A percentile compares a stretch with the other conserved stretches of the same genome.
These are phyloP conservation scores for Diadema setosum DNA, from an alignment of 35 echinoderm and acorn worm genomes.

Conservation along the genomic window DNA sequence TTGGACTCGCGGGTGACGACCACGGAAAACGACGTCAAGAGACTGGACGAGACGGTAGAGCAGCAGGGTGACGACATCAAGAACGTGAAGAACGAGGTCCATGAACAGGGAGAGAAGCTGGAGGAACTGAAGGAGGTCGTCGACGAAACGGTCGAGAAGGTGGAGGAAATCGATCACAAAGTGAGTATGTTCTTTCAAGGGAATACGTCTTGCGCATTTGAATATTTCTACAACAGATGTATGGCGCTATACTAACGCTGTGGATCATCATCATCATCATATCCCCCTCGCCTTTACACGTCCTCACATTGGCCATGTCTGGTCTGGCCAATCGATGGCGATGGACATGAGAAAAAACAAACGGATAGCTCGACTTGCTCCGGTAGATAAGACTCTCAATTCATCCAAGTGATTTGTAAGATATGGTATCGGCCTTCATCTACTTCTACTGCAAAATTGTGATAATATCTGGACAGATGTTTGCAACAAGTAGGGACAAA, in stretches of 20 bases:
- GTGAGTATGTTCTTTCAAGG: not conserved
- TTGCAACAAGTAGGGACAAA: too few relatives aligned
- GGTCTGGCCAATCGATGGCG: too few relatives aligned
- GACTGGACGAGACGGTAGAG: constrained; percentile 60
- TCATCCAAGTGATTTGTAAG: too few relatives aligned
- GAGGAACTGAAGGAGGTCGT: constrained; percentile 82
- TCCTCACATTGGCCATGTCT: not conserved
- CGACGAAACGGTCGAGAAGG: constrained; percentile 76
- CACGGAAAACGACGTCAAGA: constrained; percentile 48
- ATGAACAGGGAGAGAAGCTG: constrained; percentile 67
- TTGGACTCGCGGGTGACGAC: constrained; percentile 67
- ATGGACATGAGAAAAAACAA: too few relatives aligned
- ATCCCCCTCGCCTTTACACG: not conserved
- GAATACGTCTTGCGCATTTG: not conserved
- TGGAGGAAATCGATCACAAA: constrained; percentile 95
- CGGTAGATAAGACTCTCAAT: too few relatives aligned
- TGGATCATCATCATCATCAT: not conserved
- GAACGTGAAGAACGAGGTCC: constrained; percentile 80
- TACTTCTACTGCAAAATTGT: too few relatives aligned
- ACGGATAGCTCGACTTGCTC: too few relatives aligned
- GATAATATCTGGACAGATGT: too few relatives aligned
- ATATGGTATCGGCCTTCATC: too few relatives aligned
- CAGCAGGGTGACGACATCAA: constrained; percentile 81
- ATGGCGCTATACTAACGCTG: not conserved
- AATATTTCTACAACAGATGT: not conserved